phyloP scores from a whole-genome alignment of 2,113 vertebrate species.

The Sterrhoptilus dennistouni region DNA sequence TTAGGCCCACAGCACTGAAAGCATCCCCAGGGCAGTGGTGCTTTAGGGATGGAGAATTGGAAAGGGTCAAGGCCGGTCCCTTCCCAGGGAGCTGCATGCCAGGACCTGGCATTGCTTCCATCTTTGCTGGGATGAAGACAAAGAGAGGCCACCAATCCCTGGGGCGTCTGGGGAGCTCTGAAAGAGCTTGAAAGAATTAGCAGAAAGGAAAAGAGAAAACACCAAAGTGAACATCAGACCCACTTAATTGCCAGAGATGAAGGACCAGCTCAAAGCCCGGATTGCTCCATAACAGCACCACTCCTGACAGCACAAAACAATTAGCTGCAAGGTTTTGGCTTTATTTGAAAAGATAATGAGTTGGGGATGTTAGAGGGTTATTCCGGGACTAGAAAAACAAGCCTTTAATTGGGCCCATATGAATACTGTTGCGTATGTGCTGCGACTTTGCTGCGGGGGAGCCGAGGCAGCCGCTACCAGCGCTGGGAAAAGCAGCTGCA shows the following conservation, averaged over 20 bases:
- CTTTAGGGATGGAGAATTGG: neutral
- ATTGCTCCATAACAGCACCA: slow-evolving; percentile 19
- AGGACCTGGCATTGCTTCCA: accelerated
- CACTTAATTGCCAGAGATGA: slow-evolving; percentile 36
- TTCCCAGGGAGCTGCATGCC: neutral
- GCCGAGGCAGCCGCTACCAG: slow-evolving; percentile 6
- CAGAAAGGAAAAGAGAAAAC: slow-evolving; percentile 10
- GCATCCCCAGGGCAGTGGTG: neutral
- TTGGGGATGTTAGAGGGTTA: slow-evolving; percentile 60
- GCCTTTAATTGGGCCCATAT: slow-evolving; percentile 69
- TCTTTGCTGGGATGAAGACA: neutral
- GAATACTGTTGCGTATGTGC: slow-evolving; percentile 43
- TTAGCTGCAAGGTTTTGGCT: slow-evolving; percentile 55
- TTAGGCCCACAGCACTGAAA: neutral
- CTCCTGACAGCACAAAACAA: slow-evolving; percentile 46
- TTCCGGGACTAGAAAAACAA: slow-evolving; percentile 61
- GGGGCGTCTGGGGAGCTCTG: neutral
- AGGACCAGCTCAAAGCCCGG: slow-evolving; percentile 34
- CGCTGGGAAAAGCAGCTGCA: slow-evolving; percentile 15
- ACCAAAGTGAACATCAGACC: slow-evolving; percentile 60
- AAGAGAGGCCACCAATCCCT: neutral
- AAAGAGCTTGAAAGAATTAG: slow-evolving; percentile 25
- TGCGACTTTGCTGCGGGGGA: neutral
- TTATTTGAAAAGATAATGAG: slow-evolving; percentile 66
- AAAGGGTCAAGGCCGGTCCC: neutral